Percentiles rank a stretch among this genome's conserved stretches.
Conservation (phyloP, 2,113 vertebrate genomes). For the Alouatta palliata region DNA sequence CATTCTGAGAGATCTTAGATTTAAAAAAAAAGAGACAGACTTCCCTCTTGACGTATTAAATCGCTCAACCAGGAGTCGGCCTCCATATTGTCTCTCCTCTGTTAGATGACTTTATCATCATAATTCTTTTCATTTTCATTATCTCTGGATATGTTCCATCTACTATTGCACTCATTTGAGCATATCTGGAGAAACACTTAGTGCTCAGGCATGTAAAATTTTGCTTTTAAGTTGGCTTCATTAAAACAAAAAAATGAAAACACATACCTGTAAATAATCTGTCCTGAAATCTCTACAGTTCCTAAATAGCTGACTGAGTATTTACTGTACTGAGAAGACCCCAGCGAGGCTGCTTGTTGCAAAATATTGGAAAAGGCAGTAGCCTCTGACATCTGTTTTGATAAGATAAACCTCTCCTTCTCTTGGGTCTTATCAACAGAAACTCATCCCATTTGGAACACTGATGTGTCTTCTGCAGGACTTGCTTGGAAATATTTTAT, state of each 20-base stretch:
- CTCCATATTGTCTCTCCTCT: not conserved
- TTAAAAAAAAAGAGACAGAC: not conserved
- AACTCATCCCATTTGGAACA: not conserved
- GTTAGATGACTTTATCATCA: not conserved
- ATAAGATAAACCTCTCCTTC: constrained; percentile 14
- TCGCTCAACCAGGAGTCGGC: not conserved
- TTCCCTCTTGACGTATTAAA: not conserved
- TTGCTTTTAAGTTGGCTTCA: not conserved
- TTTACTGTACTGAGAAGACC: not conserved
- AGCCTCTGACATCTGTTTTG: not conserved
- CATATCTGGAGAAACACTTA: not conserved
- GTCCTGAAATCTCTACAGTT: not conserved
- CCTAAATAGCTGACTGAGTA: not conserved
- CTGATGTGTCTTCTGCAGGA: not conserved
- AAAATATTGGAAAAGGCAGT: not conserved
- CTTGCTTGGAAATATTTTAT: not conserved
- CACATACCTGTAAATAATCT: not conserved
- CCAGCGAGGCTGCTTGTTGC: not conserved
- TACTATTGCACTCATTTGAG: not conserved
- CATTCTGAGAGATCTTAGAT: not conserved
- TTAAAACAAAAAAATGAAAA: constrained; percentile 33
- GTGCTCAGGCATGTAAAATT: not conserved
- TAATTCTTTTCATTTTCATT: not conserved
- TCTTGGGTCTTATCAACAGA: constrained; percentile 18
- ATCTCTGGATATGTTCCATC: not conserved